Base-by-base conservation (phyloP, 1,140 invertebrate genomes). In the Meloidogyne hapla region DNA sequence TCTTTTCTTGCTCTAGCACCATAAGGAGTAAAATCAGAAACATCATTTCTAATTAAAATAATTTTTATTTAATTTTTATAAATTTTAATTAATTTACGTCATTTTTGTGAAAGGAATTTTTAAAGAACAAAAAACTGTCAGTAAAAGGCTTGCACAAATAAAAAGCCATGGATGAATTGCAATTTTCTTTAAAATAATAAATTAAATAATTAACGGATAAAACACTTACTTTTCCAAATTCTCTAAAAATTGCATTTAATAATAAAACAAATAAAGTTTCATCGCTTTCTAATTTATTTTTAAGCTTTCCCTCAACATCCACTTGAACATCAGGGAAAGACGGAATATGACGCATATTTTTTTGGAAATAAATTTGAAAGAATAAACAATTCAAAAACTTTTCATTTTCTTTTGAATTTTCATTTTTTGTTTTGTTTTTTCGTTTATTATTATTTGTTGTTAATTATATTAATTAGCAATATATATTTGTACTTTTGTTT, bases 1-100 rank as follows among this genome's bases (percentile, higher is more conserved):
- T 86, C 84, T 26, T 62, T 69, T 56, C 82, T 73, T 3, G 84
- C 84, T 56, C 83, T 67, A 4, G 84, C 84, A 15, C 75, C 81
- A 40, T 56, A 69, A 23, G 84, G 84, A 13, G 84, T 86, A 61
- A 86, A 86, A 76, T 86, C 84, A 48, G 81, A 78, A 23, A 86
- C 85, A 65, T 86, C 84, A 75, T 86, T 86, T 21, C 77, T 56
- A 56, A 56, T n/a, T n/a, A 48, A 18, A 48, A 48, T 64, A 71
- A 85, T 84, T 65, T 61, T 23, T 12, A 78, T 78, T n/a, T 80
- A 78, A 26, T 48, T 18, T 15, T 48, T 48, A n/a, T 18, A 48
- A 48, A 48, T 48, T 48, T 48, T 1, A 48, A 1, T 42, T 42
- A 5, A 56, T n/a, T 56, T 56, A 56, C 48, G 63, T 73, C 71